A percentile compares a stretch with the other conserved stretches of the same genome.
Conservation (phyloP, 1,140 invertebrate species). For the Xylocopa sonorina region DNA sequence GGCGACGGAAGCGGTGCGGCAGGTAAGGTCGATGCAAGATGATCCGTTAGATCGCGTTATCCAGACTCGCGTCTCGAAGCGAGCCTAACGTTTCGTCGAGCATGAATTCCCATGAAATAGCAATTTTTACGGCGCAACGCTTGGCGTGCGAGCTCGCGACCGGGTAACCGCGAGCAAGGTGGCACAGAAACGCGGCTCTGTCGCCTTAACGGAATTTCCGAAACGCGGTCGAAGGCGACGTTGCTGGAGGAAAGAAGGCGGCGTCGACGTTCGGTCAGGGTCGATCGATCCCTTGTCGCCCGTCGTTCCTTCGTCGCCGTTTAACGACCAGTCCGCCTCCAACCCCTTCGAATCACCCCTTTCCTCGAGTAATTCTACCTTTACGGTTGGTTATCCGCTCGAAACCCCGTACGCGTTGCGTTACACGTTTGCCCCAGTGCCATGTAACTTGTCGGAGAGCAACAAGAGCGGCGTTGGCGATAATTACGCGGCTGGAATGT, state of each 20-base stretch:
- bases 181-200: slow-evolving; percentile 12
- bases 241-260: neutral
- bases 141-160: neutral
- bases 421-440: neutral
- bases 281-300: slow-evolving; percentile 1
- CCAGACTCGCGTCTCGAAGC: too few species aligned
- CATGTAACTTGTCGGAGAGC: neutral
- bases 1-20: slow-evolving; percentile 11
- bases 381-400: too few species aligned
- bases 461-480: too few species aligned
- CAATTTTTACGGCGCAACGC: slow-evolving; percentile 8
- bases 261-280: slow-evolving; percentile 36
- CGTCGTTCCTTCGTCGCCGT: too few species aligned
- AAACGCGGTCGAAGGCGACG: neutral
- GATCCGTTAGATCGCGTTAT: neutral
- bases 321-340: neutral
- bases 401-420: too few species aligned
- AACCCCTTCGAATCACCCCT: too few species aligned
- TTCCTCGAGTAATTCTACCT: too few species aligned
- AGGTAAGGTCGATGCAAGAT: slow-evolving; percentile 17
- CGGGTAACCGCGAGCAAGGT: slow-evolving; percentile 4
- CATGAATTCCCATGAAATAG: neutral
- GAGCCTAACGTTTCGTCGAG: neutral
- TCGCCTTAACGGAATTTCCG: slow-evolving; percentile 18
- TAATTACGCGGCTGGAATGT: neutral